Evolutionary conservation across 2,113 vertebrate species (phyloP).

Genomic region (Poicephalus meyeri): DNA sequence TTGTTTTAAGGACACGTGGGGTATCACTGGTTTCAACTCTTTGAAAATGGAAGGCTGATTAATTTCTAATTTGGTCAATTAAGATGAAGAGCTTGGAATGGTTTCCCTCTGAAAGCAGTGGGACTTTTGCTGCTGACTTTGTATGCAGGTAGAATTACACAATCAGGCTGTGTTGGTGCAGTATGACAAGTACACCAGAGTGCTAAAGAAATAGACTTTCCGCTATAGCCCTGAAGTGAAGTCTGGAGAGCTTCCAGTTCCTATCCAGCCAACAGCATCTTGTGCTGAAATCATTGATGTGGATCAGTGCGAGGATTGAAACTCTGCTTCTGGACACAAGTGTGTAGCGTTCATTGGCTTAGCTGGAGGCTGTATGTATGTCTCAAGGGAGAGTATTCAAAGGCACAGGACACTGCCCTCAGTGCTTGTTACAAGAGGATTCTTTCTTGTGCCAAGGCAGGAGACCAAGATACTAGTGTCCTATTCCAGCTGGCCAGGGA

Average conservation of each 20-base stretch:
- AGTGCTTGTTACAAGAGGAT: not conserved
- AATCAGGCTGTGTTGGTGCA: not conserved
- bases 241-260: slow-evolving; percentile 35
- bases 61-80: slow-evolving; percentile 23
- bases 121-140: not conserved
- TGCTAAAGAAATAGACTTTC: slow-evolving; percentile 13
- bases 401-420: not conserved
- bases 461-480: not conserved
- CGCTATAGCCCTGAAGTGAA: not conserved
- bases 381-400: not conserved
- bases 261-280: not conserved
- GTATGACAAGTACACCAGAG: not conserved
- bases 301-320: not conserved
- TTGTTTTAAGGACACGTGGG: slow-evolving; percentile 11
- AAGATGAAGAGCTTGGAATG: not conserved
- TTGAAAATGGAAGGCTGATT: slow-evolving; percentile 7
- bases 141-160: not conserved
- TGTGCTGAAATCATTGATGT: not conserved
- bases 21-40: not conserved
- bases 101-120: slow-evolving; percentile 14
- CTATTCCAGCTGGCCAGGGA: not conserved
- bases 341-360: not conserved
- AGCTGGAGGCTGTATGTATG: not conserved
- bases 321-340: not conserved
- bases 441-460: not conserved